Base-by-base conservation (phyloP, 2,888 invertebrate genomes). In the Pycnomerus fuliginosus region DNA sequence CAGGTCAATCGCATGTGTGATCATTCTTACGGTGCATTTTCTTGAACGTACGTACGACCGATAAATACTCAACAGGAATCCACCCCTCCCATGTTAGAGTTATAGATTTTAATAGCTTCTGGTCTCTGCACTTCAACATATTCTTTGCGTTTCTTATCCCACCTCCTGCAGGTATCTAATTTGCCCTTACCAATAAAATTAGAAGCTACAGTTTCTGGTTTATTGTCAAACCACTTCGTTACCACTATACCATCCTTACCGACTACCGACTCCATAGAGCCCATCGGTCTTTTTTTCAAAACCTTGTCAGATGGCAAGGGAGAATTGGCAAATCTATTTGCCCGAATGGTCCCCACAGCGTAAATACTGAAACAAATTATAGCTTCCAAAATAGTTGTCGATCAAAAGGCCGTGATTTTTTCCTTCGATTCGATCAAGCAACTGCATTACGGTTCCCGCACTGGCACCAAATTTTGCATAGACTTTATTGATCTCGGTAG, bases 341-440 rank as follows among this genome's bases (percentile, higher is more conserved):
- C 1, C 23, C 31, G 13, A 25, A 45, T 39, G 12, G 44, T 45
- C n/a, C 39, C 44, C 13, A 30, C 24, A 28, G 44, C 27, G 24
- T 12, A 41, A 22, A 23, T 25, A 38, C 29, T 50, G 29, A 41
- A 53, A 39, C 17, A 38, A 20, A 16, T 45, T 15, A 27, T 55
- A 41, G 23, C 32, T 27, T 22, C 42, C 33, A 28, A 59, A 60
- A 37, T 49, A 61, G 32, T 58, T 58, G 31, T 58, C 52, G 40
- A 51, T 57, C 36, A 38, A 53, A 11, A 56, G 34, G 15, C 38
- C 42, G 28, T 45, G 39, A 33, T 41, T 14, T 3, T 25, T 20
- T 35, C 33, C 27, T 14, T 4, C 32, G 12, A 53, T 40, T 30
- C 48, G 35, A 28, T 55, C 39, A 7, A 39, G 16, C 12, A 53